Conservation (phyloP, 2,797 vertebrate genomes). For the Valencia hispanica region DNA sequence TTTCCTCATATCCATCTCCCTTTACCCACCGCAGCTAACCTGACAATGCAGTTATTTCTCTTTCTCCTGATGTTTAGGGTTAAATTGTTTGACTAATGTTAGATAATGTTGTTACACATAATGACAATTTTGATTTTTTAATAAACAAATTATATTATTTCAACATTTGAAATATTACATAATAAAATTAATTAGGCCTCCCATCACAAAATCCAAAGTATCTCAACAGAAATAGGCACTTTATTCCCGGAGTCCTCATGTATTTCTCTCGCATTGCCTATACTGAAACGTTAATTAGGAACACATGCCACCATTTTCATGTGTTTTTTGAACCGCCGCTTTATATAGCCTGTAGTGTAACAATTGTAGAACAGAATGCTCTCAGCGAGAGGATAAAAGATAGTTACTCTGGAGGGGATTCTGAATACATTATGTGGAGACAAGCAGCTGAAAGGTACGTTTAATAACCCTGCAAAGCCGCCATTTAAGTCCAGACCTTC, state of each 20-base stretch:
- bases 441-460: conserved; percentile 73
- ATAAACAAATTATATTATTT: conserved; percentile 8
- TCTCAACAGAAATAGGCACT: conserved; percentile 46
- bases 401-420: conserved; percentile 71
- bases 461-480: conserved; percentile 70
- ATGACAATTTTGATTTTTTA: not conserved
- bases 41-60: conserved; percentile 50
- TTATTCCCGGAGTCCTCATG: conserved; percentile 45
- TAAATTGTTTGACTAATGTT: conserved; percentile 31
- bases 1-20: conserved; percentile 76
- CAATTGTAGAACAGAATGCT: conserved; percentile 74
- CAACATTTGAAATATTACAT: conserved; percentile 48
- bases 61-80: conserved; percentile 11
- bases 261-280: conserved; percentile 54
- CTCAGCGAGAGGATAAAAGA: conserved; percentile 74
- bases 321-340: conserved; percentile 73
- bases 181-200: conserved; percentile 42
- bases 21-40: conserved; percentile 64
- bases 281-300: conserved; percentile 74
- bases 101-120: conserved; percentile 20
- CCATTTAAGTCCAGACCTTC: conserved; percentile 57
- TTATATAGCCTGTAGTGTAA: conserved; percentile 75
- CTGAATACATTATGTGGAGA: conserved; percentile 76
- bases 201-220: conserved; percentile 35
- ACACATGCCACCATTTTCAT: conserved; percentile 73